Percentiles rank a stretch among this genome's conserved stretches.
These are phyloP conservation scores for Micromys minutus DNA, from an alignment of 2,113 vertebrate species.

Conservation along the genomic window DNA sequence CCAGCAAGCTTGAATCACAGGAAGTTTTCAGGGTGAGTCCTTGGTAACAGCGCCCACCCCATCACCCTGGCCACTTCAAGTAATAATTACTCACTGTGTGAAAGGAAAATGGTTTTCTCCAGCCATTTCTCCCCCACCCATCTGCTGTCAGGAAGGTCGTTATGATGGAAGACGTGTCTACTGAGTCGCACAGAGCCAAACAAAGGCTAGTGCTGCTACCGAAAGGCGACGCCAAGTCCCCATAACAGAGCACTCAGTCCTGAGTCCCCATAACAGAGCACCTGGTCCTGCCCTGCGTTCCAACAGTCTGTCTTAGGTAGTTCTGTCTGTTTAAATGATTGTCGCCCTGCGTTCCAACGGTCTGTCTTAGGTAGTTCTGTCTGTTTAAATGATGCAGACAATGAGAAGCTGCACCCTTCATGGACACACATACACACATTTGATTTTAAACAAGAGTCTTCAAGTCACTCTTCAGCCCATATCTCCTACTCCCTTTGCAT, in stretches of 20 bases:
- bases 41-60: constrained; percentile 43
- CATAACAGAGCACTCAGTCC: background rate
- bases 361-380: background rate
- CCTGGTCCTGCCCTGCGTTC: background rate
- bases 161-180: constrained; percentile 72
- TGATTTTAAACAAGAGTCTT: constrained; percentile 24
- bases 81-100: constrained; percentile 80
- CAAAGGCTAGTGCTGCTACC: background rate
- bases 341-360: background rate
- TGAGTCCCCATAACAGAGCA: background rate
- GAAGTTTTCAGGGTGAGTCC: constrained; percentile 2
- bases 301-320: background rate
- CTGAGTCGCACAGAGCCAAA: constrained; percentile 69
- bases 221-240: constrained; percentile 15
- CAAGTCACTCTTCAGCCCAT: constrained; percentile 10
- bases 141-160: constrained; percentile 81
- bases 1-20: constrained; percentile 30
- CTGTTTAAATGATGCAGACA: background rate
- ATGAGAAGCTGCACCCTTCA: constrained; percentile 43
- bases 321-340: too few relatives aligned
- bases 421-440: background rate
- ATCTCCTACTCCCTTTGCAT: constrained; percentile 28
- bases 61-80: constrained; percentile 75
- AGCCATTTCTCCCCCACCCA: constrained; percentile 66
- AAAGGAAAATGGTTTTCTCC: constrained; percentile 82